Evolutionary conservation across 2,797 vertebrate species (phyloP).

Genomic region (Euphonia xanthogaster): DNA sequence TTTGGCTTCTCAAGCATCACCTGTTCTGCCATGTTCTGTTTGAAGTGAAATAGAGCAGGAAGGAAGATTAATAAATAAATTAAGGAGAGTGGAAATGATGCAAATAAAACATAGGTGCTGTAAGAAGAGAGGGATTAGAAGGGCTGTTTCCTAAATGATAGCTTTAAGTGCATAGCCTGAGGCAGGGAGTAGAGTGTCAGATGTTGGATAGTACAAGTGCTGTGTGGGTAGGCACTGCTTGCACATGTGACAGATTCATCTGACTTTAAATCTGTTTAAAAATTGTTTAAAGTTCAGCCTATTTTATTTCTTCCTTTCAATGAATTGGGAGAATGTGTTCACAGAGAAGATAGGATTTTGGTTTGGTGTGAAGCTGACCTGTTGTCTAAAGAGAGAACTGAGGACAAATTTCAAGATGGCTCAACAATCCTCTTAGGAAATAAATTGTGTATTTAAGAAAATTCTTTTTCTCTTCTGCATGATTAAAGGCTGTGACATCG

Average conservation of each 20-base stretch:
- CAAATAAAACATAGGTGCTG: neutral
- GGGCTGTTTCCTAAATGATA: neutral
- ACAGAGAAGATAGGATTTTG: neutral
- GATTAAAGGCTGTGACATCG: neutral
- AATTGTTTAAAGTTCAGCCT: neutral
- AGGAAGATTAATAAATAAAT: neutral
- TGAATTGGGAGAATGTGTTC: accelerated
- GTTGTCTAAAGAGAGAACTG: neutral
- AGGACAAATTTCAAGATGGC: neutral
- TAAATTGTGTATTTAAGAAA: neutral
- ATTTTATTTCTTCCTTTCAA: neutral
- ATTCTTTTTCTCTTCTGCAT: neutral
- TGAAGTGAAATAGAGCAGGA: neutral
- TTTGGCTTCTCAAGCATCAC: neutral
- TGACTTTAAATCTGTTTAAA: neutral
- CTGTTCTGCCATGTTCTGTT: neutral
- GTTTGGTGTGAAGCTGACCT: neutral
- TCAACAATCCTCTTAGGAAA: neutral
- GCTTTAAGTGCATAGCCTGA: neutral
- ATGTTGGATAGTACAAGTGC: neutral
- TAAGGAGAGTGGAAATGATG: neutral
- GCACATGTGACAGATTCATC: neutral
- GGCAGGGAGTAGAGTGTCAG: neutral
- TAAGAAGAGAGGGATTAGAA: neutral
- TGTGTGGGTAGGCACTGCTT: neutral